Conservation (phyloP, 1,140 invertebrate genomes). For the Batillaria attramentaria region DNA sequence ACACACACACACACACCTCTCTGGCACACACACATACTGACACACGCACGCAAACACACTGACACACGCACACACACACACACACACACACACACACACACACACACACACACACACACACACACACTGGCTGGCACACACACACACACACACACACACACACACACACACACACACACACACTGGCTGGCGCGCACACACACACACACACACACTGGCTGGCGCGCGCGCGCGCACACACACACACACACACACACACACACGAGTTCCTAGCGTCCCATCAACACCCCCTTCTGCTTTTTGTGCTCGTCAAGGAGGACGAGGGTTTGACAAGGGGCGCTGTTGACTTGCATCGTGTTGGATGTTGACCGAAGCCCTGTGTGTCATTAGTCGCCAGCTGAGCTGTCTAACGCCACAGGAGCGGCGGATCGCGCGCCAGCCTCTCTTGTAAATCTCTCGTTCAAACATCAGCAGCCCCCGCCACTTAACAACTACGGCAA, state of each 20-base stretch:
- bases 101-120: constrained; percentile 12
- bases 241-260: too few relatives aligned
- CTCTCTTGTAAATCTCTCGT: too few relatives aligned
- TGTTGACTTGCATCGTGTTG: too few relatives aligned
- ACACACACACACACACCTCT: neutral
- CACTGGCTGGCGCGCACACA: neutral
- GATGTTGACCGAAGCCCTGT: too few relatives aligned
- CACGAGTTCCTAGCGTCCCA: too few relatives aligned
- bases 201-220: neutral
- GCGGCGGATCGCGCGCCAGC: too few relatives aligned
- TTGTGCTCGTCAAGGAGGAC: neutral
- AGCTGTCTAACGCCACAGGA: too few relatives aligned
- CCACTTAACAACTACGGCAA: neutral
- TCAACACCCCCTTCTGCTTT: too few relatives aligned
- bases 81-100: constrained; percentile 17
- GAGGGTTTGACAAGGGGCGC: neutral
- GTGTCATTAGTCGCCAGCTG: too few relatives aligned
- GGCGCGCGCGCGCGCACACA: neutral
- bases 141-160: neutral
- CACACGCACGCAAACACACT: neutral
- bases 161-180: constrained; percentile 1
- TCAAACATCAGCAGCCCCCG: neutral
- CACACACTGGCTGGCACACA: neutral
- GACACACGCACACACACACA: constrained; percentile 10
- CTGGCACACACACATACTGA: neutral